Percentiles rank a stretch among this genome's conserved stretches.
Evolutionary conservation across 2,888 invertebrate genomes (phyloP).

Genomic region (Cylloceria caligata): DNA sequence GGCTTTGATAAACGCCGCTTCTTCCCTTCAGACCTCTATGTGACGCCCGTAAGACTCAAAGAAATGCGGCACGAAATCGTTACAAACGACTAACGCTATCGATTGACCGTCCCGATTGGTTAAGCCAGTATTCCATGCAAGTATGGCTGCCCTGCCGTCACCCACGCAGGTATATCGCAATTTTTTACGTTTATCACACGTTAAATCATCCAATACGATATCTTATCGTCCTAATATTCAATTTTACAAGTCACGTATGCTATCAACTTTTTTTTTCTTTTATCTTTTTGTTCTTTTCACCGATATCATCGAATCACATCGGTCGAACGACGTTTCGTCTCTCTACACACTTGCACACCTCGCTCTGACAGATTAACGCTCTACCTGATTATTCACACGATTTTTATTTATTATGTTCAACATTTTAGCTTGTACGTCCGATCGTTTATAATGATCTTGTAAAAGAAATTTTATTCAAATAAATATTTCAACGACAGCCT

Average conservation of each 20-base stretch:
- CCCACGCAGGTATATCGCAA: slow-evolving; percentile 90
- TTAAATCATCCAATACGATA: not conserved
- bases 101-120: slow-evolving; percentile 83
- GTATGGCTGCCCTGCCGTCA: slow-evolving; percentile 94
- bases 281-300: too few relatives aligned
- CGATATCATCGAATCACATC: too few relatives aligned
- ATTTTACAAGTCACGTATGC: too few relatives aligned
- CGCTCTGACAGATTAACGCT: not conserved
- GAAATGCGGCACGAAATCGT: slow-evolving; percentile 73
- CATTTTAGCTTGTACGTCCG: too few relatives aligned
- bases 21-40: not conserved
- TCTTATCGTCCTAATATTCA: not conserved
- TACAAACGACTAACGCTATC: slow-evolving; percentile 78
- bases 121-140: slow-evolving; percentile 84
- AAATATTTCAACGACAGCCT: too few relatives aligned
- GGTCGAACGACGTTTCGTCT: not conserved
- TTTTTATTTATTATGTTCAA: not conserved
- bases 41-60: slow-evolving; percentile 37
- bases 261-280: too few relatives aligned
- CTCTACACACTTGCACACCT: not conserved
- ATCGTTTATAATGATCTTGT: too few relatives aligned
- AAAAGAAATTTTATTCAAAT: too few relatives aligned
- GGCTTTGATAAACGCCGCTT: not conserved
- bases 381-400: too few relatives aligned
- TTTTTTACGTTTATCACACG: slow-evolving; percentile 74